These are phyloP conservation scores for Coecobrya sp. DNA, from an alignment of 2,888 invertebrate genomes.

Conservation along the genomic window DNA sequence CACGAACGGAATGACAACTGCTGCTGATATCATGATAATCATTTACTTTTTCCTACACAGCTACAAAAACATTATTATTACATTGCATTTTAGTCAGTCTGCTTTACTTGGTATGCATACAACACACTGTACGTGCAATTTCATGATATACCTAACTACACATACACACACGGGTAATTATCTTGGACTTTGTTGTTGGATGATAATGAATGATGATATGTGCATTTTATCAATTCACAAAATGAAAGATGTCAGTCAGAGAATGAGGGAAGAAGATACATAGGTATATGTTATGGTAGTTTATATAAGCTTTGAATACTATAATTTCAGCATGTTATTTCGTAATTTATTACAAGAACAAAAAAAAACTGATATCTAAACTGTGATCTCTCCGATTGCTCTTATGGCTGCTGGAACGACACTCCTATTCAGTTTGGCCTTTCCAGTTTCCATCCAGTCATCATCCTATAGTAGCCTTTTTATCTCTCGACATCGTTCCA, in stretches of 20 bases:
- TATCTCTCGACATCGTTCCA: slow-evolving; percentile 4
- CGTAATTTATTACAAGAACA: neutral
- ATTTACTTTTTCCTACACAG: neutral
- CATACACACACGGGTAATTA: slow-evolving; percentile 24
- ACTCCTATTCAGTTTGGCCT: neutral
- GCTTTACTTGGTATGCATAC: neutral
- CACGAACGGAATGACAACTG: slow-evolving; percentile 58
- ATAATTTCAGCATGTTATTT: slow-evolving; percentile 3
- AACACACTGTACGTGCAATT: too few species aligned
- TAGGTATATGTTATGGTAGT: neutral
- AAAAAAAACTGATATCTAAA: neutral
- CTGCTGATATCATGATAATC: slow-evolving; percentile 64
- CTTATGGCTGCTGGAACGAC: neutral
- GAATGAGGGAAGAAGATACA: neutral
- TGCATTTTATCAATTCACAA: slow-evolving; percentile 44
- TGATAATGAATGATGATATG: slow-evolving; percentile 34
- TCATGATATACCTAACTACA: neutral
- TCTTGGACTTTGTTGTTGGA: slow-evolving; percentile 3
- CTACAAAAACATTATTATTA: neutral
- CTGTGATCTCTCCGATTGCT: neutral
- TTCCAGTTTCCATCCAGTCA: slow-evolving; percentile 13
- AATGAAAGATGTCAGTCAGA: slow-evolving; percentile 5
- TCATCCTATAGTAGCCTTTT: neutral
- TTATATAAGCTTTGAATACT: neutral
- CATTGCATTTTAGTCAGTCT: neutral